A percentile compares a stretch with the other conserved stretches of the same genome.
These are phyloP conservation scores for Mormoops blainvillei DNA, from an alignment of 2,113 vertebrate species.

Conservation along the genomic window DNA sequence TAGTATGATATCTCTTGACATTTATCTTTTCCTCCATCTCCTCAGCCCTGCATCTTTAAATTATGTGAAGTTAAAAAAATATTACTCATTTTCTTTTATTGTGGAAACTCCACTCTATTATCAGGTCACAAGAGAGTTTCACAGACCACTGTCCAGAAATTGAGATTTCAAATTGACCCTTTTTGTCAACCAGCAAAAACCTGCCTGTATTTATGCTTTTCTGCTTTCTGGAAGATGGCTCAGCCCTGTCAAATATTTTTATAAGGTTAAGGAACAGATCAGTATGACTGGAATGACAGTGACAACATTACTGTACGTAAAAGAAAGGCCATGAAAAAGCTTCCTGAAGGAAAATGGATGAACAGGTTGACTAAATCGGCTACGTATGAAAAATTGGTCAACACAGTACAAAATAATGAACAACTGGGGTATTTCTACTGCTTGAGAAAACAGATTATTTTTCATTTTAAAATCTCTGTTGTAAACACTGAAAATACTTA, in stretches of 20 bases:
- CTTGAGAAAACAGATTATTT: constrained; percentile 38
- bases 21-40: neutral
- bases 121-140: neutral
- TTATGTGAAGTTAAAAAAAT: neutral
- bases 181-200: neutral
- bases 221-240: neutral
- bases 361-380: neutral
- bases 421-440: neutral
- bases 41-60: neutral
- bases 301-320: constrained; percentile 31
- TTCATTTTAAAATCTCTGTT: constrained; percentile 24
- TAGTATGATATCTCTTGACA: neutral
- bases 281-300: neutral
- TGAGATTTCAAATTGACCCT: neutral
- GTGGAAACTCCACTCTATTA: neutral
- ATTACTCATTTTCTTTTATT: neutral
- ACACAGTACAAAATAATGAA: constrained; percentile 58
- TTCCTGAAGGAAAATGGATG: constrained; percentile 57
- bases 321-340: constrained; percentile 34
- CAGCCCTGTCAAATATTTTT: neutral
- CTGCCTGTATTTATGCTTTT: neutral
- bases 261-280: constrained; percentile 48
- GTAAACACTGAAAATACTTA: neutral
- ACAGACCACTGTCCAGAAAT: neutral
- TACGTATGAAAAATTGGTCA: constrained; percentile 14